These are phyloP conservation scores for Protula sp. DNA, from an alignment of 2,888 invertebrate genomes.

Conservation along the genomic window DNA sequence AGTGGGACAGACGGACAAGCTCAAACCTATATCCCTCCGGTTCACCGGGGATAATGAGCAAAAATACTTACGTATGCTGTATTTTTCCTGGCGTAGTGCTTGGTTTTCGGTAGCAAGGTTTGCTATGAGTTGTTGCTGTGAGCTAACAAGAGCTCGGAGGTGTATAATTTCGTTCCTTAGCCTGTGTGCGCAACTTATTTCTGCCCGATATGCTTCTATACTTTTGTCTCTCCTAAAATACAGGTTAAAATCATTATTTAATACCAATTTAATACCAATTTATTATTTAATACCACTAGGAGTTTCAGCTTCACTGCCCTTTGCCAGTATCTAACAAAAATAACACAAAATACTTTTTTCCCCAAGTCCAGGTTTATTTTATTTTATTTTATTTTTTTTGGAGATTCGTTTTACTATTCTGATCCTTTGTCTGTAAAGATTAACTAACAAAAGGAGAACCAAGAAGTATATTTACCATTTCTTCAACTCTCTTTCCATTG, in stretches of 20 bases:
- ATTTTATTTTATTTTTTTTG: not conserved
- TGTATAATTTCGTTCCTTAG: constrained; percentile 50
- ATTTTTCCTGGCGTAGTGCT: constrained; percentile 16
- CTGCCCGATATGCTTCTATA: constrained; percentile 50
- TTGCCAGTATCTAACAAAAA: too few species aligned
- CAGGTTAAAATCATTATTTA: too few species aligned
- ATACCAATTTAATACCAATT: too few species aligned
- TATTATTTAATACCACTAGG: too few species aligned
- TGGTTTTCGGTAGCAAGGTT: constrained; percentile 37
- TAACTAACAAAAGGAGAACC: not conserved
- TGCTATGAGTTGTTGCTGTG: constrained; percentile 38
- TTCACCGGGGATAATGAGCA: too few species aligned
- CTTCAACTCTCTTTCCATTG: constrained; percentile 50
- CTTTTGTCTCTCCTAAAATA: constrained; percentile 50
- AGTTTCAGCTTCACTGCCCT: too few species aligned
- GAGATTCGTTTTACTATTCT: not conserved
- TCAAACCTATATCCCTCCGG: too few species aligned
- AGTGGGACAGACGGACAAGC: too few species aligned
- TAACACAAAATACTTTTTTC: not conserved
- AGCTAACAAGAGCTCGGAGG: constrained; percentile 35
- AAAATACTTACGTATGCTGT: constrained; percentile 13
- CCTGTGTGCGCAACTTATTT: constrained; percentile 48
- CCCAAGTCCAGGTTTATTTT: not conserved
- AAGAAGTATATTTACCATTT: constrained; percentile 40
- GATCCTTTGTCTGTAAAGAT: not conserved